Evolutionary conservation across 2,888 invertebrate genomes (phyloP).

Genomic region (Tipula vernalis): DNA sequence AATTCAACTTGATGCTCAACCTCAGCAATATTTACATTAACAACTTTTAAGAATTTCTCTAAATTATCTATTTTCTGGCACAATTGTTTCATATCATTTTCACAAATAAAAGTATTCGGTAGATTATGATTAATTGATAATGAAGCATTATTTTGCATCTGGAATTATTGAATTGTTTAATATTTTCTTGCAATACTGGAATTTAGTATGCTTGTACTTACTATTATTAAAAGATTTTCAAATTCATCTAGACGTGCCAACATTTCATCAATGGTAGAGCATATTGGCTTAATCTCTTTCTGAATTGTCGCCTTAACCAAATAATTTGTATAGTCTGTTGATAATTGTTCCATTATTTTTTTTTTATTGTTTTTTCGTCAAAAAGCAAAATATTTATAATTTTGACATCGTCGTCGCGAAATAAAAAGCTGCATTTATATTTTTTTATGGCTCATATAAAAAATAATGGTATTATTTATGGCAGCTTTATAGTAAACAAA

Average conservation of each 20-base stretch:
- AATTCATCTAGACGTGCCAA: conserved; percentile 52
- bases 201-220: conserved; percentile 26
- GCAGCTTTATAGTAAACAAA: neutral
- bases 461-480: neutral
- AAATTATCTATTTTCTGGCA: conserved; percentile 43
- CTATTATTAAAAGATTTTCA: conserved; percentile 46
- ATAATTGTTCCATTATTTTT: conserved; percentile 40
- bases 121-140: conserved; percentile 35
- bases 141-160: conserved; percentile 30
- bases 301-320: conserved; percentile 40
- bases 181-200: conserved; percentile 18
- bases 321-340: conserved; percentile 42
- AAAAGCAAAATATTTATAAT: neutral
- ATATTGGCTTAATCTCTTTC: conserved; percentile 42
- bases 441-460: neutral
- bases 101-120: conserved; percentile 40
- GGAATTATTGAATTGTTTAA: neutral
- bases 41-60: conserved; percentile 39
- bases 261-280: conserved; percentile 53
- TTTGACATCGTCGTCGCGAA: neutral
- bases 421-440: neutral
- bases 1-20: conserved; percentile 46
- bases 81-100: conserved; percentile 40
- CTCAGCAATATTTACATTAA: conserved; percentile 39
- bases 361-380: neutral